A percentile compares a stretch with the other conserved stretches of the same genome.
Evolutionary conservation across 2,888 invertebrate genomes (phyloP).

Genomic region (Entomobrya proxima): DNA sequence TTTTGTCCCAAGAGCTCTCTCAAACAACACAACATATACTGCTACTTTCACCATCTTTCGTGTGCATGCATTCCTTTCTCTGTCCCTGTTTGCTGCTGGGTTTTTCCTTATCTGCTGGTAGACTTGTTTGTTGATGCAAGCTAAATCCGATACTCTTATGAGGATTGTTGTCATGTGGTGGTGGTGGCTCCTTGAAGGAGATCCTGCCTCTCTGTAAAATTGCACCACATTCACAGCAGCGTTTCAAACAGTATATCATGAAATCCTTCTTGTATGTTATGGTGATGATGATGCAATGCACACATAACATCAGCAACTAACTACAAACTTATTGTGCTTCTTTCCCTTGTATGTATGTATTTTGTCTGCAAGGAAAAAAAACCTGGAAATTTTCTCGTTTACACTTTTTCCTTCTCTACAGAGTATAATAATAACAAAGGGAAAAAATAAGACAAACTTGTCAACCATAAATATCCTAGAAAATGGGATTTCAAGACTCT

Average conservation of each 20-base stretch:
- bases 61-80: too few species aligned
- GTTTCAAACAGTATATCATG: too few species aligned
- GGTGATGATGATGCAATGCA: too few species aligned
- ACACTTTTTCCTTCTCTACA: not conserved
- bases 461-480: slow-evolving; percentile 67
- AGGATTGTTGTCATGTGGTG: slow-evolving; percentile 10
- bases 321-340: not conserved
- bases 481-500: slow-evolving; percentile 67
- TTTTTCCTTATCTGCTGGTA: not conserved
- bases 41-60: not conserved
- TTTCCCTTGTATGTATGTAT: not conserved
- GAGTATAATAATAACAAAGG: slow-evolving; percentile 29
- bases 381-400: not conserved
- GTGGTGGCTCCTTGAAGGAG: too few species aligned
- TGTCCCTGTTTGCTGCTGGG: not conserved
- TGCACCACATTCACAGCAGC: not conserved
- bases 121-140: slow-evolving; percentile 39
- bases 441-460: slow-evolving; percentile 67
- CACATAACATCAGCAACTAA: too few species aligned
- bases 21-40: slow-evolving; percentile 10
- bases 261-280: too few species aligned
- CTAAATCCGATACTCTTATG: slow-evolving; percentile 19
- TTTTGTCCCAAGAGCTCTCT: slow-evolving; percentile 26
- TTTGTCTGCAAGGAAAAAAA: not conserved
- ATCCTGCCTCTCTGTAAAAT: not conserved